These are phyloP conservation scores for Synergus itoensis DNA, from an alignment of 2,888 invertebrate species.

Conservation along the genomic window DNA sequence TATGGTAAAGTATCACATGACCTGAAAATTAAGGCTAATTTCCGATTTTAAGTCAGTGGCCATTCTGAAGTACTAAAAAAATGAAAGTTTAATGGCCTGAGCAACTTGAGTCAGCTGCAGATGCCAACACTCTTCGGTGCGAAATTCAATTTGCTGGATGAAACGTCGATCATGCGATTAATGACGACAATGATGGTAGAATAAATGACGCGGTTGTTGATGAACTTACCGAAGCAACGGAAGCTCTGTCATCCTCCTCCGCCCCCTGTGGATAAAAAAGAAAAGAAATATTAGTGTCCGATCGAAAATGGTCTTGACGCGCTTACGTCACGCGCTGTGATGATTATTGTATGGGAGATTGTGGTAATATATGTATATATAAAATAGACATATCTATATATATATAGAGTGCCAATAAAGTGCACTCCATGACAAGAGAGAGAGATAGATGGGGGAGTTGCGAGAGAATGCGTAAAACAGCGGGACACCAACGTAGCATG, in stretches of 20 bases:
- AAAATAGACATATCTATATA: conserved; percentile 15
- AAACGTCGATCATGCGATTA: conserved; percentile 26
- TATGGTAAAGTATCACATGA: too few relatives aligned
- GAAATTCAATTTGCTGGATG: conserved; percentile 37
- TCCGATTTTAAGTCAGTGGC: too few relatives aligned
- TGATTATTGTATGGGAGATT: background rate
- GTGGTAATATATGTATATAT: conserved; percentile 41
- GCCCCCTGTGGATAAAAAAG: conserved; percentile 82
- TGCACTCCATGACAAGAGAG: conserved; percentile 52
- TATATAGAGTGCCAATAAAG: conserved; percentile 45
- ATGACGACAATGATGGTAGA: conserved; percentile 36
- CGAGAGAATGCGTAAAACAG: conserved; percentile 69
- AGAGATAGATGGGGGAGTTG: conserved; percentile 49
- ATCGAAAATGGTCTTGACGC: conserved; percentile 62
- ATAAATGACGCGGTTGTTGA: conserved; percentile 48
- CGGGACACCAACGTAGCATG: conserved; percentile 67
- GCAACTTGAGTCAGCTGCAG: background rate
- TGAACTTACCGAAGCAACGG: conserved; percentile 85
- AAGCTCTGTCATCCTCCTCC: conserved; percentile 87
- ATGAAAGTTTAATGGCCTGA: background rate
- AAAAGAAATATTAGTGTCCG: conserved; percentile 58
- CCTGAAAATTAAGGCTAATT: too few relatives aligned
- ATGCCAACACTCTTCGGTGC: conserved; percentile 13
- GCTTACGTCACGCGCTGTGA: conserved; percentile 47
- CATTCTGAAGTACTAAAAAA: background rate